Evolutionary conservation across 64 coral and sea anemone species (phyloP), one percentile per base, ranked within the genome.

Genomic region (Dendronephthya gigantea): DNA sequence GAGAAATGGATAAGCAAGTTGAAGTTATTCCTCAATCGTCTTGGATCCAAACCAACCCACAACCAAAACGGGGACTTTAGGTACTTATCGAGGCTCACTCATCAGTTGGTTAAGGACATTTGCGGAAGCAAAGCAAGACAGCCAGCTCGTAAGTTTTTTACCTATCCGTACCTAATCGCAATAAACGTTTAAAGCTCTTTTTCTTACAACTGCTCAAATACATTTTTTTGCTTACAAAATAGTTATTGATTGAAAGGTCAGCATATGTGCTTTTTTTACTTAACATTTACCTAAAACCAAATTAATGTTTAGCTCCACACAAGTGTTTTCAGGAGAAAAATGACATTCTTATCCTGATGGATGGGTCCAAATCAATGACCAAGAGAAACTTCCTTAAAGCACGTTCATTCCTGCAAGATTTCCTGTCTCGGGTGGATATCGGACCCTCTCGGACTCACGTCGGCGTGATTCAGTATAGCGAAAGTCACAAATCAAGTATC

Each of bases 241-340:
- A n/a, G n/a, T n/a, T n/a, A n/a, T n/a, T n/a, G n/a, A n/a, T n/a
- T n/a, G n/a, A n/a, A n/a, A n/a, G n/a, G n/a, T n/a, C n/a, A n/a
- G n/a, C n/a, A n/a, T n/a, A n/a, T n/a, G n/a, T n/a, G n/a, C 41
- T 62, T 5, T 5, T 15, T 27, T 23, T 62, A 62, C 7, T 3
- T 2, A n/a, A 22, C 22, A 58, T 58, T 62, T n/a, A 27, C 55
- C 25, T 23, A 27, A 62, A 45, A 6, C 4, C 55, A 62, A n/a
- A 62, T 16, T 62, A n/a, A 62, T 62, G 25, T 79, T 34, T 19
- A 79, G 72, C 72, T 33, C 72, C 72, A 36, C 72, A 79, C 72
- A 79, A 79, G 36, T 79, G 72, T 79, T 79, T 79, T 33, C 72
- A 79, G 29, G 72, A 79, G 72, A 79, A 79, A 39, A 34, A 39